Evolutionary conservation across 37 sponge, comb jelly and placozoan genomes (phyloP).

Genomic region (Dysidea cf. avara): DNA sequence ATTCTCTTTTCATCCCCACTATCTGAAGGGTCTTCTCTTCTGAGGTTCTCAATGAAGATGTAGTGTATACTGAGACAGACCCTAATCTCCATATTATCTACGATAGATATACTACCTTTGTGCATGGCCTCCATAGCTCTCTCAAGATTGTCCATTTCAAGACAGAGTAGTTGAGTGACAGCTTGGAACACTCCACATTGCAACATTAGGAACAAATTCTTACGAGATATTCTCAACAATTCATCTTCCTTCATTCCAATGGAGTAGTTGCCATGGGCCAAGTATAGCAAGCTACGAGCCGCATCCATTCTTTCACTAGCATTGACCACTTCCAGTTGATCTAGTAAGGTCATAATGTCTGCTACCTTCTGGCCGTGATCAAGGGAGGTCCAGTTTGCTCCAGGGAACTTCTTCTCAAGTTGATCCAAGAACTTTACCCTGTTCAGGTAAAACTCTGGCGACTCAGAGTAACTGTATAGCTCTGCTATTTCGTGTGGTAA

Average conservation of each 20-base stretch:
- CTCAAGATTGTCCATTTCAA: slow-evolving; percentile 65
- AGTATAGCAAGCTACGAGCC: slow-evolving; percentile 57
- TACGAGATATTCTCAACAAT: slow-evolving; percentile 3
- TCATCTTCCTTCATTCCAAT: slow-evolving; percentile 26
- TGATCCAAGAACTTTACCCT: slow-evolving; percentile 30
- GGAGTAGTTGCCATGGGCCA: slow-evolving; percentile 59
- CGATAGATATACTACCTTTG: slow-evolving; percentile 60
- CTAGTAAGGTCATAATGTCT: slow-evolving; percentile 48
- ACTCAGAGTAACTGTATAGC: slow-evolving; percentile 76
- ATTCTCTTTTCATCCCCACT: slow-evolving; percentile 29
- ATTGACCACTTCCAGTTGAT: slow-evolving; percentile 42
- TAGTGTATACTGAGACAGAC: slow-evolving; percentile 78
- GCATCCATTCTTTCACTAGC: slow-evolving; percentile 45
- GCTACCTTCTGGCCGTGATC: slow-evolving; percentile 13
- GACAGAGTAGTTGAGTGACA: slow-evolving; percentile 39
- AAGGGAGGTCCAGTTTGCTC: slow-evolving; percentile 29
- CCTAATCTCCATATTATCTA: slow-evolving; percentile 66
- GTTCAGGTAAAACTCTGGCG: slow-evolving; percentile 54
- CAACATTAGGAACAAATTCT: slow-evolving; percentile 56
- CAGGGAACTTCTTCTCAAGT: slow-evolving; percentile 17
- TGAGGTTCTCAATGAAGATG: slow-evolving; percentile 65
- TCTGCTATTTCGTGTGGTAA: slow-evolving; percentile 61
- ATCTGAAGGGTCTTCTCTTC: slow-evolving; percentile 31
- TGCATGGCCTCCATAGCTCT: slow-evolving; percentile 31
- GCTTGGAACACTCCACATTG: slow-evolving; percentile 55